Evolutionary conservation across 1,140 invertebrate genomes (phyloP).

Genomic region (Drosophila tani): DNA sequence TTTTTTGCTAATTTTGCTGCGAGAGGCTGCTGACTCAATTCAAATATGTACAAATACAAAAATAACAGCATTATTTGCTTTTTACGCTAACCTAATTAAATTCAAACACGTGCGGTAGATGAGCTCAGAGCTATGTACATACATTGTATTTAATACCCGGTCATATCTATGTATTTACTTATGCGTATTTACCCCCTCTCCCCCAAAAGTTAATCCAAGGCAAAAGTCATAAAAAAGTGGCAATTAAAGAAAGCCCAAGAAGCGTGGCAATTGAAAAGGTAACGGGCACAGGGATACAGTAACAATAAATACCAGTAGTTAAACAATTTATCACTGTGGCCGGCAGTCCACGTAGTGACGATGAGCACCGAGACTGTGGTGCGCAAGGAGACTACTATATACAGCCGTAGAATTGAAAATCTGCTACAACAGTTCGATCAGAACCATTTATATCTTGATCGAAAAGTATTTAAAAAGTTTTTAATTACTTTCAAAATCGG

Average conservation of each 20-base stretch:
- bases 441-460: no score
- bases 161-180: slow-evolving; percentile 1
- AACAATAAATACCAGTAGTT: neutral
- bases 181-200: slow-evolving; percentile 18
- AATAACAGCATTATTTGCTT: slow-evolving; percentile 33
- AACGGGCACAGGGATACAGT: slow-evolving; percentile 1
- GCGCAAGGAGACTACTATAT: no score
- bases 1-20: slow-evolving; percentile 55
- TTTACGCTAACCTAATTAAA: slow-evolving; percentile 62
- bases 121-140: slow-evolving; percentile 3
- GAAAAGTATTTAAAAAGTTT: no score
- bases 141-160: slow-evolving; percentile 8
- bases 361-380: no score
- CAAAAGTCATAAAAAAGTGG: slow-evolving; percentile 29
- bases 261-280: slow-evolving; percentile 30
- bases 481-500: no score
- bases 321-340: neutral
- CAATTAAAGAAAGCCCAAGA: slow-evolving; percentile 37
- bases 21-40: slow-evolving; percentile 39
- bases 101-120: slow-evolving; percentile 58
- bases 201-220: slow-evolving; percentile 26
- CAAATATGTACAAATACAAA: slow-evolving; percentile 6
- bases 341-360: no score
- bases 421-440: no score
- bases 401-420: no score